phyloP scores from a whole-genome alignment of 2,888 invertebrate genomes.

The Chrysolina haemoptera region DNA sequence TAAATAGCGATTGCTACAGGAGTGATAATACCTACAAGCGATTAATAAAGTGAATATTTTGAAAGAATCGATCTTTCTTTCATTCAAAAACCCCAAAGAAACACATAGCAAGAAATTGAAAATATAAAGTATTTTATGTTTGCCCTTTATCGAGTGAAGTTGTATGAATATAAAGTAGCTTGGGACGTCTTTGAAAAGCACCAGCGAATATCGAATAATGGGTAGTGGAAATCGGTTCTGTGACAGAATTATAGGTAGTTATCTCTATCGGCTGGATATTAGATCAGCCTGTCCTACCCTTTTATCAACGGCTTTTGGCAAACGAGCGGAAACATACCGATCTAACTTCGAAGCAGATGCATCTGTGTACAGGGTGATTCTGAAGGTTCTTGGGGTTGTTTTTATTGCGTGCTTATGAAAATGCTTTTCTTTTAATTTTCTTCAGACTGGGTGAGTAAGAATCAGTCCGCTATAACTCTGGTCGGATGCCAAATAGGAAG shows the following conservation, averaged over 20 bases:
- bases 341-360: neutral
- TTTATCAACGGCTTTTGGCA: slow-evolving; percentile 53
- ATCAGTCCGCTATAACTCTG: no score
- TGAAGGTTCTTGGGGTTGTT: neutral
- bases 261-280: slow-evolving; percentile 60
- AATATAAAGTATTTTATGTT: slow-evolving; percentile 54
- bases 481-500: no score
- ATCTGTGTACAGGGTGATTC: neutral
- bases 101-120: slow-evolving; percentile 50
- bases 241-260: slow-evolving; percentile 61
- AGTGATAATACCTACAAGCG: no score
- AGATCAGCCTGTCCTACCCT: slow-evolving; percentile 53
- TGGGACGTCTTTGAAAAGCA: slow-evolving; percentile 41
- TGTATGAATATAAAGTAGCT: slow-evolving; percentile 57
- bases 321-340: slow-evolving; percentile 9
- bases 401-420: neutral
- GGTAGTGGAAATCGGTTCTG: slow-evolving; percentile 55
- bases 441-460: no score
- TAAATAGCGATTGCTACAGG: no score
- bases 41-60: no score
- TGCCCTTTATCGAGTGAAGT: slow-evolving; percentile 55
- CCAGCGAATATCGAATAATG: slow-evolving; percentile 26
- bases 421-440: no score
- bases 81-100: neutral
- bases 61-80: no score